Evolutionary conservation across 2,797 vertebrate species (phyloP).

Genomic region (Sebastes oblongus): DNA sequence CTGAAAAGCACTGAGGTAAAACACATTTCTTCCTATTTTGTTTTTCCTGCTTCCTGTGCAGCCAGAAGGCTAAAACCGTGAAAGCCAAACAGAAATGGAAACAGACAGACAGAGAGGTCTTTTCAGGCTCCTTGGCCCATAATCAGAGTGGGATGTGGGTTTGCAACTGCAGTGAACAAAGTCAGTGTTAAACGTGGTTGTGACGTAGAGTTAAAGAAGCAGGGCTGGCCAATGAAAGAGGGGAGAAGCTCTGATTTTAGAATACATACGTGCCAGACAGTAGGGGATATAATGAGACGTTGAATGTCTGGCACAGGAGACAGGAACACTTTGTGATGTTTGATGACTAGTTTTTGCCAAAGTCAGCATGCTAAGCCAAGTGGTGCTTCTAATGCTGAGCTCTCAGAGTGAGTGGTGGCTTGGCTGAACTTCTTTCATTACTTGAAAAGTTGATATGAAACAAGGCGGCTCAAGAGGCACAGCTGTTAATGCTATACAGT

Average conservation of each 20-base stretch:
- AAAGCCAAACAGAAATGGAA: constrained; percentile 73
- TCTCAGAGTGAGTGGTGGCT: constrained; percentile 47
- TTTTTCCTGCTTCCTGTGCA: constrained; percentile 53
- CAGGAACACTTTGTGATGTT: constrained; percentile 44
- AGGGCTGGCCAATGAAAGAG: background rate
- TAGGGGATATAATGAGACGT: constrained; percentile 27
- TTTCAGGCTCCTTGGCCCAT: constrained; percentile 69
- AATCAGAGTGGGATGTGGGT: constrained; percentile 73
- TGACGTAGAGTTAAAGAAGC: constrained; percentile 43
- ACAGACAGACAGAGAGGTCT: constrained; percentile 67
- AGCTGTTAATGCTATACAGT: constrained; percentile 61
- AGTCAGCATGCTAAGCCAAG: constrained; percentile 11
- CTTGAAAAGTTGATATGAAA: constrained; percentile 58
- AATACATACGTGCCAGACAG: constrained; percentile 26
- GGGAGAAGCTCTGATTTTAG: constrained; percentile 43
- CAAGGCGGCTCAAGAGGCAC: constrained; percentile 51
- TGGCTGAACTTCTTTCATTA: constrained; percentile 61
- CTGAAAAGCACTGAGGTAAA: constrained; percentile 60
- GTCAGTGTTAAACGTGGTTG: constrained; percentile 37
- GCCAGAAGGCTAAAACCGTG: constrained; percentile 58
- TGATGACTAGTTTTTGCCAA: constrained; percentile 55
- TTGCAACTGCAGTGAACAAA: constrained; percentile 54
- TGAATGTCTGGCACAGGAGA: constrained; percentile 27
- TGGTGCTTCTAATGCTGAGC: constrained; percentile 30
- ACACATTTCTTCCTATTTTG: constrained; percentile 63